These are phyloP conservation scores for Etheostoma nigrum DNA, from an alignment of 2,797 vertebrate genomes.

Conservation along the genomic window DNA sequence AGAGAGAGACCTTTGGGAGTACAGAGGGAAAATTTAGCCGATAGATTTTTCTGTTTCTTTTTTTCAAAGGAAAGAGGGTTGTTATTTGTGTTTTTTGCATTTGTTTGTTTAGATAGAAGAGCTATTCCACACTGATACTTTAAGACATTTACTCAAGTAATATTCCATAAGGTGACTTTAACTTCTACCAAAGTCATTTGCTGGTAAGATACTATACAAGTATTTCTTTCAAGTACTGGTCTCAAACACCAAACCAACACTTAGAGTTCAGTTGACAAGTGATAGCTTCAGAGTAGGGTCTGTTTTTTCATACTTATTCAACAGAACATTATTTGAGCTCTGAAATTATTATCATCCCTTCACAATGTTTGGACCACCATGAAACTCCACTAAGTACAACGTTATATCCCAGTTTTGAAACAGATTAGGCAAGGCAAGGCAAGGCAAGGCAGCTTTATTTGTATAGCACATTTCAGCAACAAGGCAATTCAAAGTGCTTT, in stretches of 20 bases:
- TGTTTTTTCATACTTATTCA: conserved; percentile 7
- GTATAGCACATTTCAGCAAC: no score
- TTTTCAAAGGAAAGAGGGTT: conserved; percentile 8
- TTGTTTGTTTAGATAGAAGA: conserved; percentile 29
- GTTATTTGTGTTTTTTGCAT: conserved; percentile 25
- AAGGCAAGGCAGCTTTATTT: no score
- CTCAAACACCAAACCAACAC: not conserved
- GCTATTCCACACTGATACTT: not conserved
- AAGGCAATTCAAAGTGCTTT: no score
- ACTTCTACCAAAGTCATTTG: no score
- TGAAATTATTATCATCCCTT: not conserved
- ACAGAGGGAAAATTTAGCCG: conserved; percentile 73
- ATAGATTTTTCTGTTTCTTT: conserved; percentile 65
- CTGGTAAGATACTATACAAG: no score
- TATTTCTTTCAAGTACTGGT: no score
- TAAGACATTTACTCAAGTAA: no score
- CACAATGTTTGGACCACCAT: not conserved
- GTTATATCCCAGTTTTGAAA: conserved; percentile 1
- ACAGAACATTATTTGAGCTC: not conserved
- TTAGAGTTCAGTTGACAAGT: not conserved
- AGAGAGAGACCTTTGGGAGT: conserved; percentile 74
- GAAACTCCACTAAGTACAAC: not conserved
- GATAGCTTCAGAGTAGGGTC: not conserved
- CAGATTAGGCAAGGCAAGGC: no score
- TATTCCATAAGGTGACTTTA: no score